phyloP scores from a whole-genome alignment of 1,140 invertebrate species.

The Anastrepha ludens region DNA sequence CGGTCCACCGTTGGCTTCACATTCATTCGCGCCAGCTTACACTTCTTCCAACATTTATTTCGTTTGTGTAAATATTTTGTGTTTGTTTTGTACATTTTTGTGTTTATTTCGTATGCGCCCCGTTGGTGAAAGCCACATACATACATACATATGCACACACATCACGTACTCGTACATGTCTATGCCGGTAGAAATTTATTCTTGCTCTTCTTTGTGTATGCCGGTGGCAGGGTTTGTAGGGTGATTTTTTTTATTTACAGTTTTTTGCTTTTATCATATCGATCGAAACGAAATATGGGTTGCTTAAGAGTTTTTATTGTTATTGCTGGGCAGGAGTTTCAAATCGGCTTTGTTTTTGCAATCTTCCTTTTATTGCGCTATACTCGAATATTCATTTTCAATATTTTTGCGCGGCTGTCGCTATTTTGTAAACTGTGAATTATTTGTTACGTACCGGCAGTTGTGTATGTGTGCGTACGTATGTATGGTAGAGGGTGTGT shows the following conservation, averaged over 20 bases:
- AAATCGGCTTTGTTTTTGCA: background rate
- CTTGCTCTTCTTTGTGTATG: background rate
- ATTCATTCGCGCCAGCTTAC: constrained; percentile 24
- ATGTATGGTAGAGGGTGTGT: no score
- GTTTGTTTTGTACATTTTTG: background rate
- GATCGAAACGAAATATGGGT: constrained; percentile 36
- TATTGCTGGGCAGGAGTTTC: background rate
- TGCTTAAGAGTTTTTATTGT: background rate
- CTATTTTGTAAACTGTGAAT: background rate
- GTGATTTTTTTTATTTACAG: constrained; percentile 31
- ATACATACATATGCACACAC: background rate
- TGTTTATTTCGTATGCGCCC: background rate
- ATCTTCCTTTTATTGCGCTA: background rate
- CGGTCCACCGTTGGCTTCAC: background rate
- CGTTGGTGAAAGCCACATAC: background rate
- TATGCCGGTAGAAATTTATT: background rate
- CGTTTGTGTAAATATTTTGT: background rate
- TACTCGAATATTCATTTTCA: background rate
- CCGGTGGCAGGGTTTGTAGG: background rate
- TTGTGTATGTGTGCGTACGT: no score
- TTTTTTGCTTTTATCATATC: background rate
- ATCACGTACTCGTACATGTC: no score
- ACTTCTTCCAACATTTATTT: background rate
- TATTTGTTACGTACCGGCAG: background rate
- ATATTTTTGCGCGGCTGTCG: background rate